These are phyloP conservation scores for Hormaphis cornu DNA, from an alignment of 1,140 invertebrate genomes.

Conservation along the genomic window DNA sequence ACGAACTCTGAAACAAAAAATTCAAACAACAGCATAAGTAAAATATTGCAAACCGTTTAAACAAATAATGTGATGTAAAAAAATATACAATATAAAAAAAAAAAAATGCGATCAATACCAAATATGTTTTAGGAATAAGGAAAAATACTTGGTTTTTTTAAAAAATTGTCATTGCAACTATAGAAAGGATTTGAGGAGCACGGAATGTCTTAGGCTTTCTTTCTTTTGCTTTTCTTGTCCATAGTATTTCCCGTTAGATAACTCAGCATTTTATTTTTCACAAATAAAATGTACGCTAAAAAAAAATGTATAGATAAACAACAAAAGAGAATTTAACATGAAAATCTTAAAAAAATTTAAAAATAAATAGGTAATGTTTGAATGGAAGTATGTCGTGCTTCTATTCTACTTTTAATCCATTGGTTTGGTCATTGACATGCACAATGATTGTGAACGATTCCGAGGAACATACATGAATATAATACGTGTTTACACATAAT, in stretches of 20 bases:
- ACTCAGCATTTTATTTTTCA: neutral
- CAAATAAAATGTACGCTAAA: neutral
- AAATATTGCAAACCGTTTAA: neutral
- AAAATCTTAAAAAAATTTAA: no score
- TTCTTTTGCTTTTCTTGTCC: neutral
- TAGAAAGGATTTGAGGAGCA: neutral
- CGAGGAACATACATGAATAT: no score
- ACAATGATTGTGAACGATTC: no score
- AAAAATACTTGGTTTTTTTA: neutral
- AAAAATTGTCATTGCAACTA: neutral
- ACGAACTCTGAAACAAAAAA: slow-evolving; percentile 82
- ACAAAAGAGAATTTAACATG: no score
- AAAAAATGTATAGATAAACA: slow-evolving; percentile 8
- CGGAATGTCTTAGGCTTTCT: neutral
- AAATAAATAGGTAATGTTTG: no score
- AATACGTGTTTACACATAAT: no score
- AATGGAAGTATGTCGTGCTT: no score
- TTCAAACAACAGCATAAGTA: slow-evolving; percentile 34
- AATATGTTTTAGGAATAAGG: neutral
- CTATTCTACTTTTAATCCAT: no score
- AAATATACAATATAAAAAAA: neutral
- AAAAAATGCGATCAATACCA: no score
- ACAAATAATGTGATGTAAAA: neutral
- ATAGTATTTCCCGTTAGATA: neutral
- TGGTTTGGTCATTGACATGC: no score